These are phyloP conservation scores for Aleiodes testaceus DNA, from an alignment of 2,888 invertebrate species.

Conservation along the genomic window DNA sequence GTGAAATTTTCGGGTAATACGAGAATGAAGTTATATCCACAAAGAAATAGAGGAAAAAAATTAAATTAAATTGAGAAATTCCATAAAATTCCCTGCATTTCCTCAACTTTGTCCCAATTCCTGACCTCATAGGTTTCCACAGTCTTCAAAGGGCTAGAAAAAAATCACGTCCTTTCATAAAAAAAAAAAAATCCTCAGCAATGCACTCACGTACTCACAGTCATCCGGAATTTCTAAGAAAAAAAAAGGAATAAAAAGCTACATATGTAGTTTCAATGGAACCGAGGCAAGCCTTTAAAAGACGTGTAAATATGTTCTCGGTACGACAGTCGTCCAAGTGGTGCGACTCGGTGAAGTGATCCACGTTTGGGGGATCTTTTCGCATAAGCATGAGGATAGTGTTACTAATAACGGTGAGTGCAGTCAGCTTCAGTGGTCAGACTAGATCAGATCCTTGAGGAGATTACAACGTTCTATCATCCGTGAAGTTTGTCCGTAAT, in stretches of 20 bases:
- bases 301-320: slow-evolving; percentile 53
- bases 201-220: no score
- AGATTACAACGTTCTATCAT: neutral
- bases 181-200: no score
- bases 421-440: slow-evolving; percentile 39
- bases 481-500: neutral
- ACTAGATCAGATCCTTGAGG: slow-evolving; percentile 4
- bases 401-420: slow-evolving; percentile 64
- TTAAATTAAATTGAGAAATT: no score
- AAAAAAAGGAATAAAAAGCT: neutral
- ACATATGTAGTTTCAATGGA: neutral
- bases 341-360: slow-evolving; percentile 56
- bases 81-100: no score
- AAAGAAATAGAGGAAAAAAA: no score
- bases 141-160: no score
- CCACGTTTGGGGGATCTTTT: slow-evolving; percentile 55
- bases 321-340: slow-evolving; percentile 57
- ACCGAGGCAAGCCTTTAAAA: slow-evolving; percentile 62
- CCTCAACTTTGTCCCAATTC: no score
- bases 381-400: slow-evolving; percentile 61
- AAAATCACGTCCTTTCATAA: no score
- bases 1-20: no score
- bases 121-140: no score
- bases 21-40: no score
- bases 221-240: no score